Conservation (phyloP, 2,888 invertebrate species). For the Cryptophagus acutangulus region DNA sequence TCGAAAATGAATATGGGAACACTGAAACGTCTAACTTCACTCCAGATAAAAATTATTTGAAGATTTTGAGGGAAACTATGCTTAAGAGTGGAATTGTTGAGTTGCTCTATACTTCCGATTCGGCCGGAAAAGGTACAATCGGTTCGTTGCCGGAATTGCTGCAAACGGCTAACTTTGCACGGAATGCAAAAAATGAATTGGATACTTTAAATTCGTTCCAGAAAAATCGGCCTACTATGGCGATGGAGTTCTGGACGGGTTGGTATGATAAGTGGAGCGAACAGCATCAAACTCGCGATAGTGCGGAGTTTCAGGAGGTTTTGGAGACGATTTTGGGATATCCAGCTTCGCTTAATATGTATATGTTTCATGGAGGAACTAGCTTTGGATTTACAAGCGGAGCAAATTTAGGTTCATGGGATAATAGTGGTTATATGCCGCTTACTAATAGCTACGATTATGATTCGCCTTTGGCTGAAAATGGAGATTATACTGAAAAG, state of each 20-base stretch:
- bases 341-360: slow-evolving; percentile 67
- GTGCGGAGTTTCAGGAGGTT: slow-evolving; percentile 27
- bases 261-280: slow-evolving; percentile 60
- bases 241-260: slow-evolving; percentile 59
- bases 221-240: slow-evolving; percentile 53
- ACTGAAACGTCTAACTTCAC: slow-evolving; percentile 26
- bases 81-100: slow-evolving; percentile 46
- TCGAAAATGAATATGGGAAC: slow-evolving; percentile 91
- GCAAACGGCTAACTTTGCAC: slow-evolving; percentile 55
- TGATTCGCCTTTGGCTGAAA: slow-evolving; percentile 84
- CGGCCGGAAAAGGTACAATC: slow-evolving; percentile 22
- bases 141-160: slow-evolving; percentile 38
- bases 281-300: slow-evolving; percentile 33
- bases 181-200: slow-evolving; percentile 44
- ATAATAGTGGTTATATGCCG: slow-evolving; percentile 38
- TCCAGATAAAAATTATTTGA: slow-evolving; percentile 46
- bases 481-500: slow-evolving; percentile 83
- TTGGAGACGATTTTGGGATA: slow-evolving; percentile 34
- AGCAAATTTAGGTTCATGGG: slow-evolving; percentile 27
- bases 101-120: slow-evolving; percentile 53
- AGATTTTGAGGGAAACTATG: slow-evolving; percentile 43
- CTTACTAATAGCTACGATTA: slow-evolving; percentile 53
- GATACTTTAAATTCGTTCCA: slow-evolving; percentile 46
- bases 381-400: slow-evolving; percentile 65
- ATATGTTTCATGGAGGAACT: slow-evolving; percentile 92